Evolutionary conservation across 2,797 vertebrate genomes (phyloP).

Genomic region (Gambelia wislizenii): DNA sequence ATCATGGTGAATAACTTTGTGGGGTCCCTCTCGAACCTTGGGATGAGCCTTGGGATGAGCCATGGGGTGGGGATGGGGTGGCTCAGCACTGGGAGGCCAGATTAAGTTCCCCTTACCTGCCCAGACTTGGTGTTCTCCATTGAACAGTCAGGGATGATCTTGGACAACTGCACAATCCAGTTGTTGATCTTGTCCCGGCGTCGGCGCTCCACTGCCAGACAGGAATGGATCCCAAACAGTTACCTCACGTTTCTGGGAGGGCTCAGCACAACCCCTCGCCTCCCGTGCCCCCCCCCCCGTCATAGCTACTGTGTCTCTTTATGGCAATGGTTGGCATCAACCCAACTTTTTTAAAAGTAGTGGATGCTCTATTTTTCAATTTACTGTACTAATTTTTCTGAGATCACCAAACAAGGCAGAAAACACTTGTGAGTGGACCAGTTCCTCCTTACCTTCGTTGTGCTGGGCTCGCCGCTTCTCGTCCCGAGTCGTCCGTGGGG

Average conservation of each 20-base stretch:
- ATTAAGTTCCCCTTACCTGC: conserved; percentile 80
- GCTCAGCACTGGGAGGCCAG: too few species aligned
- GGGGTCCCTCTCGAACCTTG: too few species aligned
- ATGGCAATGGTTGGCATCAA: too few species aligned
- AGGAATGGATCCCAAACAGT: too few species aligned
- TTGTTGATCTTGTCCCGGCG: conserved; percentile 96
- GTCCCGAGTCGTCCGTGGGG: conserved; percentile 81
- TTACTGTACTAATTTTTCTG: too few species aligned
- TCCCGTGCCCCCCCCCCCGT: not conserved
- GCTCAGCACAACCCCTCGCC: too few species aligned
- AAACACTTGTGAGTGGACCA: not conserved
- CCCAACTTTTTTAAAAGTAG: too few species aligned
- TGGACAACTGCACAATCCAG: conserved; percentile 96
- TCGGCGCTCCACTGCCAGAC: conserved; percentile 88
- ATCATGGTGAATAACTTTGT: not conserved
- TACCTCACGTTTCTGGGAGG: fast-evolving
- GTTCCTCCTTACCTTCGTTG: conserved; percentile 80
- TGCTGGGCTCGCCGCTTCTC: conserved; percentile 87
- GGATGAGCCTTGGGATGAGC: too few species aligned
- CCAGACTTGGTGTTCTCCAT: conserved; percentile 92
- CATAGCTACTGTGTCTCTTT: not conserved
- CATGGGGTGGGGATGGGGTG: too few species aligned
- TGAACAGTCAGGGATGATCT: conserved; percentile 93
- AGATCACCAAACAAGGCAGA: too few species aligned
- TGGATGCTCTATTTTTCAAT: too few species aligned